Evolutionary conservation across 2,113 vertebrate species (phyloP).

Genomic region (Seriola rivoliana): DNA sequence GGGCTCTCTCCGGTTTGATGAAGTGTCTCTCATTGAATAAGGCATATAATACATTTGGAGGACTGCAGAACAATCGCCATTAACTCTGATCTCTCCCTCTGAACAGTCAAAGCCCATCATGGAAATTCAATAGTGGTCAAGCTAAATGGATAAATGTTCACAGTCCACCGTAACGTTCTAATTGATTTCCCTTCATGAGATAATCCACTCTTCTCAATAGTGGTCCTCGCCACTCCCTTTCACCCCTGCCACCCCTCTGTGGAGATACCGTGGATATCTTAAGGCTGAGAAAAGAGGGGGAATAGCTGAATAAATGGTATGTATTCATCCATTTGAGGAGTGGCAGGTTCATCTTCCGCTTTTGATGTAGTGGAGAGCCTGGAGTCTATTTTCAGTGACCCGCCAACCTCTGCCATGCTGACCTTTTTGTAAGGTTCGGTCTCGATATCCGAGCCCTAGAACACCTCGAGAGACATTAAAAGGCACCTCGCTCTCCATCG

Average conservation of each 20-base stretch:
- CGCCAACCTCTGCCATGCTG: slow-evolving; percentile 85
- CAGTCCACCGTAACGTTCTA: slow-evolving; percentile 94
- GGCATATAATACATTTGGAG: slow-evolving; percentile 99
- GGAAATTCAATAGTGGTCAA: slow-evolving; percentile 99
- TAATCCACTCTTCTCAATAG: slow-evolving; percentile 94
- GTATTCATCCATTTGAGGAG: slow-evolving; percentile 87
- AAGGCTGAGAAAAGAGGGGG: slow-evolving; percentile 86
- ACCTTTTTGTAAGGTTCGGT: slow-evolving; percentile 88
- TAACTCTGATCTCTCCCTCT: slow-evolving; percentile 93
- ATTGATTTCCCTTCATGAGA: slow-evolving; percentile 99
- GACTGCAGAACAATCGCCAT: slow-evolving; percentile 98
- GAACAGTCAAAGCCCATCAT: slow-evolving; percentile 97
- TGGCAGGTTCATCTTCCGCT: slow-evolving; percentile 50
- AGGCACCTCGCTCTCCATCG: slow-evolving; percentile 61
- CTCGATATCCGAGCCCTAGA: slow-evolving; percentile 84
- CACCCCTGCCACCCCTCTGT: slow-evolving; percentile 90
- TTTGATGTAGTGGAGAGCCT: slow-evolving; percentile 56
- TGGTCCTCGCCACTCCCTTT: slow-evolving; percentile 90
- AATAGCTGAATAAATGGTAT: slow-evolving; percentile 85
- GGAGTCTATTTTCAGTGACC: slow-evolving; percentile 75
- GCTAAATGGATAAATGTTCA: slow-evolving; percentile 99
- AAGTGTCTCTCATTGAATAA: slow-evolving; percentile 99
- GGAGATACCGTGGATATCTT: slow-evolving; percentile 82
- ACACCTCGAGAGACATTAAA: slow-evolving; percentile 73
- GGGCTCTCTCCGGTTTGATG: slow-evolving; percentile 98